Percentiles rank a stretch among this genome's conserved stretches.
These are phyloP conservation scores for Eupithecia insigniata DNA, from an alignment of 2,888 invertebrate species.

Conservation along the genomic window DNA sequence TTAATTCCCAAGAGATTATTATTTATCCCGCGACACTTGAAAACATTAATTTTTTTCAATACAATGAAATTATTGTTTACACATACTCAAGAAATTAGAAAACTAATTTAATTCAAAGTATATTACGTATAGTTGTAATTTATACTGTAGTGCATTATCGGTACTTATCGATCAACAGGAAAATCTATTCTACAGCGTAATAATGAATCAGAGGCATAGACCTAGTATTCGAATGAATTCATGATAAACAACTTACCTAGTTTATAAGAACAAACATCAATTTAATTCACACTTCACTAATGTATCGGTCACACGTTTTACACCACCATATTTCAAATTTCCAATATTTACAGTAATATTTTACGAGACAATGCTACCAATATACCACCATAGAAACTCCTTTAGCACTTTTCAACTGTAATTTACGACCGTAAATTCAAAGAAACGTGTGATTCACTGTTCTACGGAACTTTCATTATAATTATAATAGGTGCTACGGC, in stretches of 20 bases:
- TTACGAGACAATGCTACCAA: constrained; percentile 42
- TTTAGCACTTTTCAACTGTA: constrained; percentile 36
- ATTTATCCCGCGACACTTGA: too few species aligned
- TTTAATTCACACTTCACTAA: constrained; percentile 36
- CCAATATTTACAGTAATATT: constrained; percentile 52
- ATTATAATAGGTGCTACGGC: constrained; percentile 51
- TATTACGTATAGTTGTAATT: background rate
- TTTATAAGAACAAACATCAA: constrained; percentile 23
- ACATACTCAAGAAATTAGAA: background rate
- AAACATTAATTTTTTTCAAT: too few species aligned
- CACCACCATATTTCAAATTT: constrained; percentile 43
- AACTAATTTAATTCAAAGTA: background rate
- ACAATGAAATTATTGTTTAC: too few species aligned
- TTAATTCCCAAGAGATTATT: too few species aligned
- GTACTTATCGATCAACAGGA: background rate
- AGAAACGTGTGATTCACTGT: constrained; percentile 11
- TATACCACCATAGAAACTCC: constrained; percentile 32
- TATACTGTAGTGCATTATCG: background rate
- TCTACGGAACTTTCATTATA: constrained; percentile 30
- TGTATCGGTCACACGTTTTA: constrained; percentile 44
- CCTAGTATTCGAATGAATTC: background rate
- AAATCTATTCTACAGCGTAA: background rate
- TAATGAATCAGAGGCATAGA: background rate
- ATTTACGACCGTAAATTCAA: constrained; percentile 16
- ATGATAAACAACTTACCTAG: constrained; percentile 47